These are phyloP conservation scores for Rhinopithecus roxellana DNA, from an alignment of 2,113 vertebrate species.

Conservation along the genomic window DNA sequence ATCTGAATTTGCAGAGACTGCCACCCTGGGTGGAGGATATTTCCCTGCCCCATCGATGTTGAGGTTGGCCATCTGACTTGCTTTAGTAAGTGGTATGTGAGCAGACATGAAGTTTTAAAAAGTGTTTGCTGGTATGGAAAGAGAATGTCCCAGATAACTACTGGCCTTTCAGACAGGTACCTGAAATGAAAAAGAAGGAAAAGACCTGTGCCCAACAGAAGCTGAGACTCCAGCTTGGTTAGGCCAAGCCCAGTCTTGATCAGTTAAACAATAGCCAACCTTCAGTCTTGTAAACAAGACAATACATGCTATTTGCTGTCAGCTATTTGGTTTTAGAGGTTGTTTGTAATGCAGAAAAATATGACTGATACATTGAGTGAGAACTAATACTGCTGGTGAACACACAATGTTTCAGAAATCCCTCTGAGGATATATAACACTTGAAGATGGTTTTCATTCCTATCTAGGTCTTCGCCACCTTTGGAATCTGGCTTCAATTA, in stretches of 20 bases:
- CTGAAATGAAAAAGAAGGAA: not conserved
- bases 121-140: not conserved
- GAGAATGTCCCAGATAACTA: not conserved
- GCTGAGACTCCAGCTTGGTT: not conserved
- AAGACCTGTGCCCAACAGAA: not conserved
- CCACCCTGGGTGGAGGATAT: no score
- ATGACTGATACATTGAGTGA: not conserved
- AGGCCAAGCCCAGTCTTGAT: not conserved
- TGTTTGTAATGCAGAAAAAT: not conserved
- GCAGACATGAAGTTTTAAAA: not conserved
- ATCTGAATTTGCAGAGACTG: not conserved
- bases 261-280: not conserved
- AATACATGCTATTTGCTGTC: not conserved
- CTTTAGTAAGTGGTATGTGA: not conserved
- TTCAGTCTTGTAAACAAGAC: not conserved
- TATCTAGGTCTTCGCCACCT: not conserved
- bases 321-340: not conserved
- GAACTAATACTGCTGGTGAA: not conserved
- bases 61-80: not conserved
- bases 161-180: not conserved
- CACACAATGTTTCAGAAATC: not conserved
- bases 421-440: not conserved
- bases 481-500: not conserved
- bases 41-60: not conserved
- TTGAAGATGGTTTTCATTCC: not conserved